Percentiles rank a stretch among this genome's conserved stretches.
These are phyloP conservation scores for Spodoptera littoralis DNA, from an alignment of 2,888 invertebrate genomes.

Conservation along the genomic window DNA sequence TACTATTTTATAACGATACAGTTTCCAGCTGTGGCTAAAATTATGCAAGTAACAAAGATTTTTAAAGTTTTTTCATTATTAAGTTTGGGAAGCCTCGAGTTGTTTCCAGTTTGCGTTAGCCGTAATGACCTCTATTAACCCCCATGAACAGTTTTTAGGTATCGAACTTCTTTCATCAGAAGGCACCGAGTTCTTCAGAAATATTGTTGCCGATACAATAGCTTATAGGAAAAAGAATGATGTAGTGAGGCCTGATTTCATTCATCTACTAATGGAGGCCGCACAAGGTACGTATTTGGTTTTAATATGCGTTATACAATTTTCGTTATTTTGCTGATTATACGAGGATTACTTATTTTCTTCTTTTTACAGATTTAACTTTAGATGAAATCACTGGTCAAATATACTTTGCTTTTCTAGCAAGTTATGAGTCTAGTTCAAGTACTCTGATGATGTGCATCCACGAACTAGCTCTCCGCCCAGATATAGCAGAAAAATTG, in stretches of 20 bases:
- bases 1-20: constrained; percentile 50
- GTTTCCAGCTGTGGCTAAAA: constrained; percentile 57
- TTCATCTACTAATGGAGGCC: constrained; percentile 83
- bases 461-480: constrained; percentile 69
- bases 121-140: no score
- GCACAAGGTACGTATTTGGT: constrained; percentile 59
- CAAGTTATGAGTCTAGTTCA: constrained; percentile 78
- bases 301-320: not conserved
- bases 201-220: constrained; percentile 68
- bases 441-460: constrained; percentile 70
- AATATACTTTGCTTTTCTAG: constrained; percentile 79
- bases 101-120: not conserved
- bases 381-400: constrained; percentile 76
- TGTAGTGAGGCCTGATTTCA: constrained; percentile 85
- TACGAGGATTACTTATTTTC: not conserved
- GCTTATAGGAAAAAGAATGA: constrained; percentile 75
- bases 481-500: constrained; percentile 77
- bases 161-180: constrained; percentile 50
- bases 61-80: no score
- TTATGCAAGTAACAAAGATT: constrained; percentile 21
- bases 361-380: constrained; percentile 70
- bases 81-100: no score
- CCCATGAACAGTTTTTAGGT: constrained; percentile 35
- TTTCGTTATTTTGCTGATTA: not conserved
- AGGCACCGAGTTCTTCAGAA: constrained; percentile 60